Base-by-base conservation (phyloP, 2,888 invertebrate species). In the Noctua janthina region DNA sequence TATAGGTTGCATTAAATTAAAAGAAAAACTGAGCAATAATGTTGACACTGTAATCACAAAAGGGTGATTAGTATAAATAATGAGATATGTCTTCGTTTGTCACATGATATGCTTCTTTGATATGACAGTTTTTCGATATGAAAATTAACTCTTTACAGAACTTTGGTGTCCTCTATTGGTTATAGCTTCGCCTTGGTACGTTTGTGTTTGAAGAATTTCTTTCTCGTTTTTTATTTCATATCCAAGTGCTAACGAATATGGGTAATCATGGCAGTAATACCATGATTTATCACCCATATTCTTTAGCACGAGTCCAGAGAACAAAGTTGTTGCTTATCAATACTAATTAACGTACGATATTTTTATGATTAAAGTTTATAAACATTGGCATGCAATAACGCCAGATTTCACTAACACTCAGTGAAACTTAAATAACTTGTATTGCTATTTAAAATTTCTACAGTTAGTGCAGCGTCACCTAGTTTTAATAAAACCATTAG, bases 11-110 rank as follows among this genome's bases (percentile, higher is more conserved):
- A 94, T 89, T 46, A 89, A 89, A 89, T 82, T 74, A 84, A 85
- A 79, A n/a, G 15, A 13, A 15, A 62, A 10, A 1, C 10, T 46
- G 46, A 96, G 96, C 96, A 96, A 96, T 92, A 93, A 90, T 84
- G 90, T 95, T 93, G 92, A 93, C 90, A 93, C 92, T 94, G 96
- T 90, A 94, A 96, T 96, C 96, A 96, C 96, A 96, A 95, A 93
- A 92, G 81, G 92, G 95, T 94, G 96, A 96, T 96, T 96, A 96
- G 96, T 93, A 95, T 95, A 91, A 94, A 94, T 88, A 92, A 92
- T 92, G 87, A 94, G 95, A 96, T 96, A 96, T 96, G 95, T 96
- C 83, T 91, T 92, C 88, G 90, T 91, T 91, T 90, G 88, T 89
- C 89, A 87, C 90, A 91, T 91, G 96, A 96, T 96, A 96, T 96